Evolutionary conservation across 2,888 invertebrate species (phyloP).

Genomic region (Microchrysa polita): DNA sequence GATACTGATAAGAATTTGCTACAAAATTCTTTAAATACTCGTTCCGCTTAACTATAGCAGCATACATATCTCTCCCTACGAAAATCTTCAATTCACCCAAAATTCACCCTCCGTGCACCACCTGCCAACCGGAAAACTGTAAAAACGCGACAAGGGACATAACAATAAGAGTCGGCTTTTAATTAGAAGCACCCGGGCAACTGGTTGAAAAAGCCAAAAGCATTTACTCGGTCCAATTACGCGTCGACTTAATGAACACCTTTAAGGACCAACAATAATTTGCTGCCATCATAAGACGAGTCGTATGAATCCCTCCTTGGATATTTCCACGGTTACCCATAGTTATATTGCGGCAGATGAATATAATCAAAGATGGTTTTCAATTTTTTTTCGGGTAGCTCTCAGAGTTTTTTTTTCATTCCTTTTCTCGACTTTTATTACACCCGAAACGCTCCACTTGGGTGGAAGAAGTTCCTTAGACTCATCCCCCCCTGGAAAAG

Average conservation of each 20-base stretch:
- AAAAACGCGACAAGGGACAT: slow-evolving; percentile 22
- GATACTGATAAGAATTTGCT: no score
- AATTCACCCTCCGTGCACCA: no score
- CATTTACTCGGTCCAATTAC: slow-evolving; percentile 53
- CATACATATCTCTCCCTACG: no score
- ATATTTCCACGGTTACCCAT: slow-evolving; percentile 38
- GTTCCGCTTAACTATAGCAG: no score
- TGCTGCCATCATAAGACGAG: no score
- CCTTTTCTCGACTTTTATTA: not conserved
- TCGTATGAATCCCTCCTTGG: not conserved
- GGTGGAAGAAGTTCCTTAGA: slow-evolving; percentile 14
- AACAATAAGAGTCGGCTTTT: slow-evolving; percentile 26
- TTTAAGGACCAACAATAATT: slow-evolving; percentile 45
- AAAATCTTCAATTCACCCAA: no score
- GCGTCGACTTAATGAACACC: slow-evolving; percentile 55
- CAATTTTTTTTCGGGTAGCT: slow-evolving; percentile 7
- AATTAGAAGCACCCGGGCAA: slow-evolving; percentile 48
- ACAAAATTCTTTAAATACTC: no score
- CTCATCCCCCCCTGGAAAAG: slow-evolving; percentile 35
- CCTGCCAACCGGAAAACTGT: slow-evolving; percentile 10
- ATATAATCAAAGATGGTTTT: slow-evolving; percentile 20
- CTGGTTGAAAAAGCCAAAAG: slow-evolving; percentile 48
- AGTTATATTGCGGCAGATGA: slow-evolving; percentile 37
- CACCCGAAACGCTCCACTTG: not conserved
- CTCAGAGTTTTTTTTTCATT: not conserved